A percentile compares a stretch with the other conserved stretches of the same genome.
phyloP scores from a whole-genome alignment of 2,888 invertebrate genomes.

The Reticulitermes lucifugus region DNA sequence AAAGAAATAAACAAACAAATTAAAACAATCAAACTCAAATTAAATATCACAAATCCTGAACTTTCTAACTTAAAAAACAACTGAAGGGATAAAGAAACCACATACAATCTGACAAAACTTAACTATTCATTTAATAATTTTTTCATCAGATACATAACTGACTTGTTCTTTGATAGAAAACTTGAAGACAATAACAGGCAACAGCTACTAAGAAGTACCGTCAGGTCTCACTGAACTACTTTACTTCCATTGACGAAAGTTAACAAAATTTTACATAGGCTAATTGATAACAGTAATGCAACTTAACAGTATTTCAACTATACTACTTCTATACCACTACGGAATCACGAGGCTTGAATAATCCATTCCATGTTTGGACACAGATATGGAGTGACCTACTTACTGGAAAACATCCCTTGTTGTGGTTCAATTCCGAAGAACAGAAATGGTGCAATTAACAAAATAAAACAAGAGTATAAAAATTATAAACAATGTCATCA shows the following conservation, averaged over 20 bases:
- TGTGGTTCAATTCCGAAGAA: constrained; percentile 73
- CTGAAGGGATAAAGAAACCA: constrained; percentile 50
- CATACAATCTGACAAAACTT: constrained; percentile 38
- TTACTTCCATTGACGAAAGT: constrained; percentile 10
- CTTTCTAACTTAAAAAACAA: constrained; percentile 51
- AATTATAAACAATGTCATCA: constrained; percentile 55
- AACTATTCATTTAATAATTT: constrained; percentile 27
- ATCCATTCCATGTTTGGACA: constrained; percentile 50
- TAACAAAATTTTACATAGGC: constrained; percentile 16
- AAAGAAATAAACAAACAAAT: constrained; percentile 53
- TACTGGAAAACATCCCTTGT: constrained; percentile 81
- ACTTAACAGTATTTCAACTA: constrained; percentile 53
- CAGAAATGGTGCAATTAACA: constrained; percentile 74
- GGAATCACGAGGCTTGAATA: constrained; percentile 46
- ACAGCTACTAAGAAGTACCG: constrained; percentile 19
- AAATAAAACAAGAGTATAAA: constrained; percentile 62
- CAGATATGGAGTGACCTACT: constrained; percentile 66
- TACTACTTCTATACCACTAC: constrained; percentile 53
- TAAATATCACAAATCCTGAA: constrained; percentile 62
- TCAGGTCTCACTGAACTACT: neutral
- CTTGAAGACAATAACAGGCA: constrained; percentile 51
- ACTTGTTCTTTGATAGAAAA: constrained; percentile 9
- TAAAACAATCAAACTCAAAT: constrained; percentile 50
- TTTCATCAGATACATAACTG: constrained; percentile 11
- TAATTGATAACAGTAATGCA: constrained; percentile 38